Evolutionary conservation across 2,113 vertebrate genomes (phyloP).

Genomic region (Barbus barbus): DNA sequence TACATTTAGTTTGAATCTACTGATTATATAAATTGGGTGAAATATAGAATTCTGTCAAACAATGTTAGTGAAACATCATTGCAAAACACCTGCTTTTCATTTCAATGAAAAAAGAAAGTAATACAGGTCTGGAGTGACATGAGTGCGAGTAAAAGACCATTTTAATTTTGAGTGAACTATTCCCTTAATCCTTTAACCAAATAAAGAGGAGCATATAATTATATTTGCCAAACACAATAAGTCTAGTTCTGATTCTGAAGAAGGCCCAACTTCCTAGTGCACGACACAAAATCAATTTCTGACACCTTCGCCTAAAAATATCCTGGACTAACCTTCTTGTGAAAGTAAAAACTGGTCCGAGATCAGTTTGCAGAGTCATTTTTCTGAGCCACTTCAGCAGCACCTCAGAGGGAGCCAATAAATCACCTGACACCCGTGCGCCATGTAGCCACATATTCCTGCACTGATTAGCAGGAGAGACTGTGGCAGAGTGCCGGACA

Average conservation of each 20-base stretch:
- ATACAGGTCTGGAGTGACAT: background rate
- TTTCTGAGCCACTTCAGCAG: constrained; percentile 49
- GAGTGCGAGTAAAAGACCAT: background rate
- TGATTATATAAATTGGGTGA: background rate
- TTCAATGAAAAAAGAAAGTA: background rate
- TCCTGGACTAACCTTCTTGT: constrained; percentile 9
- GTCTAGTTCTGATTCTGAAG: background rate
- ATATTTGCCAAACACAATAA: background rate
- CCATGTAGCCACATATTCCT: constrained; percentile 63
- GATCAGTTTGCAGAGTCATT: constrained; percentile 63
- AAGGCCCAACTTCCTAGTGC: background rate
- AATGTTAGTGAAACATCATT: background rate
- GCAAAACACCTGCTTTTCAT: too few relatives aligned
- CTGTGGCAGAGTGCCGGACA: constrained; percentile 52
- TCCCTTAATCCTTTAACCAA: background rate
- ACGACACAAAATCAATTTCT: constrained; percentile 6
- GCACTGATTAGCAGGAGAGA: constrained; percentile 69
- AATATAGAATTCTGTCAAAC: background rate
- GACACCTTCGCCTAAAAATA: constrained; percentile 19
- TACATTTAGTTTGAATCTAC: background rate
- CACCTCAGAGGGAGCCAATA: constrained; percentile 67
- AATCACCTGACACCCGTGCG: constrained; percentile 68
- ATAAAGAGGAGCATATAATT: background rate
- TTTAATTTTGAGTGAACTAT: background rate
- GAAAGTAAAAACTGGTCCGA: constrained; percentile 8